Base-by-base conservation (phyloP, 2,113 vertebrate species). In the Todiramphus saurophagus region DNA sequence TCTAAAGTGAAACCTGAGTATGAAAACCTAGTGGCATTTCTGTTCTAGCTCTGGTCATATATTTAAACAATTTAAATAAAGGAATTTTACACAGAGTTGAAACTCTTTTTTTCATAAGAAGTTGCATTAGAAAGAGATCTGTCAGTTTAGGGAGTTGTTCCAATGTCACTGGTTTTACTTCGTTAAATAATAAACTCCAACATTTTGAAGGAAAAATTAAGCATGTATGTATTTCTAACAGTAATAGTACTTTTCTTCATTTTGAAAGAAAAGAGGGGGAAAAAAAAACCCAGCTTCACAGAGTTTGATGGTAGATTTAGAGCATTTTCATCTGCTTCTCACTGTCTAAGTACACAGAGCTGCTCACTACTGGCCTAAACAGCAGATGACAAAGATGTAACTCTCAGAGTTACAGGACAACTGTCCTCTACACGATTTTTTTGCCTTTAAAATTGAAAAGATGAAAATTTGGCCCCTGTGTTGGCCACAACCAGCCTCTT, bases 391-490 rank as follows among this genome's bases (percentile, higher is more conserved):
- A 90, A 33, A 59, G 35, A 33, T 28, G 0, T 0, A 33, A 50
- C 41, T 30, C 62, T 6, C 31, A 43, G 43, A 43, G 43, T 43
- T 43, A 43, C 43, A 20, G 62, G 28, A 48, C 16, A 75, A 0
- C 17, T 5, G 24, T 2, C 33, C 27, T 33, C 37, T 9, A 9
- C 21, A 41, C 19, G 75, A 35, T 11, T 39, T 2, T 2, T 37
- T 3, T 30, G 14, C 20, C 35, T 39, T 25, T 20, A 16, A 23
- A 68, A 56, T 0, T 5, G 48, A 4, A 13, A 25, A 4, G n/a
- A 6, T 31, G 15, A 21, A 27, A 24, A 4, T 0, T 18, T 1
- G 48, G 3, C 1, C 21, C 0, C 10, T 5, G 25, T 7, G 5
- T 3, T 30, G 37, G 78, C 19, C 31, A 9, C 17, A 11, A 6